Evolutionary conservation across 2,797 vertebrate genomes (phyloP).

Genomic region (Sebastes melanostomus): DNA sequence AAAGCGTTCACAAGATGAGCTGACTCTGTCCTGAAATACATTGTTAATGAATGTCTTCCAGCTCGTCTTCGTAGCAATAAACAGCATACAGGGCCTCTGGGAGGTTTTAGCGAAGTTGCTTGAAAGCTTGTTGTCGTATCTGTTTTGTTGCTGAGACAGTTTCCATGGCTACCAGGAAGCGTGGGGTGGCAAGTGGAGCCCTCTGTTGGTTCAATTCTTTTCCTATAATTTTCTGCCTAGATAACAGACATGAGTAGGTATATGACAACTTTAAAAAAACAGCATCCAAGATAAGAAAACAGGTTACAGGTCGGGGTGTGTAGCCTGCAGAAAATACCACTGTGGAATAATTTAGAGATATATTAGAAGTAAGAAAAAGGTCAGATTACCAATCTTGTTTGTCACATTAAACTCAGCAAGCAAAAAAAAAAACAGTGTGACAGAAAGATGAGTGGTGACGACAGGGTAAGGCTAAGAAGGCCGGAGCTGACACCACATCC

Average conservation of each 20-base stretch:
- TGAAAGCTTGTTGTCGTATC: not conserved
- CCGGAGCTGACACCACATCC: not conserved
- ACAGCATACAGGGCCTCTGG: not conserved
- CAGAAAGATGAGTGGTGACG: not conserved
- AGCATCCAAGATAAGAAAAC: not conserved
- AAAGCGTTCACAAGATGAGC: constrained; percentile 20
- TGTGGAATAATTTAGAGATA: not conserved
- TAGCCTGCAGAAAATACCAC: not conserved
- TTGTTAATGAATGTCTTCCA: constrained; percentile 9
- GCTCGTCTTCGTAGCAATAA: not conserved
- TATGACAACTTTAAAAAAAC: not conserved
- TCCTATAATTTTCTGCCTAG: not conserved
- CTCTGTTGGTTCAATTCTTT: constrained; percentile 31
- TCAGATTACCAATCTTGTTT: not conserved
- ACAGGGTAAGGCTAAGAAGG: not conserved
- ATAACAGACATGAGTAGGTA: not conserved
- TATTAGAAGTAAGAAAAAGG: not conserved
- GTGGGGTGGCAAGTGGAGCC: not conserved
- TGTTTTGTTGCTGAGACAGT: constrained; percentile 42
- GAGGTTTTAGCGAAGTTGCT: not conserved
- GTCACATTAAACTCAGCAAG: not conserved
- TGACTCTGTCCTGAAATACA: constrained; percentile 17
- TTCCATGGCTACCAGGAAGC: constrained; percentile 55
- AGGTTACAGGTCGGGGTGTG: not conserved
- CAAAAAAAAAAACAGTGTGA: not conserved